These are phyloP conservation scores for Parochlus steinenii DNA, from an alignment of 2,888 invertebrate genomes.

Conservation along the genomic window DNA sequence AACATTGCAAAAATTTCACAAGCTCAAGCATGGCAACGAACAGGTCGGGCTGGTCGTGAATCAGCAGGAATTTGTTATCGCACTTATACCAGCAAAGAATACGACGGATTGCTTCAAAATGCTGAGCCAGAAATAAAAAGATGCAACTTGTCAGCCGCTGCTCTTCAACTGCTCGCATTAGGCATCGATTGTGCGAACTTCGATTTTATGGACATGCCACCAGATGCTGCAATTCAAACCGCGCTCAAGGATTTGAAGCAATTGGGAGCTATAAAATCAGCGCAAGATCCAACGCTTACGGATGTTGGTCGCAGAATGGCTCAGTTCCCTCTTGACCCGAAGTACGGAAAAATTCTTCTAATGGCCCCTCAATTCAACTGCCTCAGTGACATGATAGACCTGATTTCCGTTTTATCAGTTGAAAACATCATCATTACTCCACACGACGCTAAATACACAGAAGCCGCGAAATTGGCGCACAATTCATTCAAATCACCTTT, in stretches of 20 bases:
- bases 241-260: slow-evolving; percentile 48
- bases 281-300: slow-evolving; percentile 48
- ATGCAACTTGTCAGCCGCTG: slow-evolving; percentile 36
- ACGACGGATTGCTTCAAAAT: slow-evolving; percentile 49
- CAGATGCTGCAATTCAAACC: slow-evolving; percentile 46
- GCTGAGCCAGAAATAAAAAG: slow-evolving; percentile 77
- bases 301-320: slow-evolving; percentile 70
- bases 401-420: slow-evolving; percentile 75
- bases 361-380: slow-evolving; percentile 61
- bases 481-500: slow-evolving; percentile 69
- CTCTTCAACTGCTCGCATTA: slow-evolving; percentile 68
- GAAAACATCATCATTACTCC: slow-evolving; percentile 71
- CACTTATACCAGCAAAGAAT: slow-evolving; percentile 64
- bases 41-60: slow-evolving; percentile 84
- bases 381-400: slow-evolving; percentile 62
- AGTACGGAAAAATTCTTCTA: slow-evolving; percentile 65
- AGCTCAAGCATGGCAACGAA: slow-evolving; percentile 86
- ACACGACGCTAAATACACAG: slow-evolving; percentile 50
- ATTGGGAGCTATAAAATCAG: slow-evolving; percentile 50
- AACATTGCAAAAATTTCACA: slow-evolving; percentile 69
- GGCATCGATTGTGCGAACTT: slow-evolving; percentile 69
- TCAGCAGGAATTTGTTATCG: slow-evolving; percentile 74
- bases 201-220: slow-evolving; percentile 82
- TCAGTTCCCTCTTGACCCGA: slow-evolving; percentile 82
- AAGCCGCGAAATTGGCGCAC: slow-evolving; percentile 50